Percentiles rank a stretch among this genome's conserved stretches.
These are phyloP conservation scores for Ecliptopera silaceata DNA, from an alignment of 2,888 invertebrate species.

Conservation along the genomic window DNA sequence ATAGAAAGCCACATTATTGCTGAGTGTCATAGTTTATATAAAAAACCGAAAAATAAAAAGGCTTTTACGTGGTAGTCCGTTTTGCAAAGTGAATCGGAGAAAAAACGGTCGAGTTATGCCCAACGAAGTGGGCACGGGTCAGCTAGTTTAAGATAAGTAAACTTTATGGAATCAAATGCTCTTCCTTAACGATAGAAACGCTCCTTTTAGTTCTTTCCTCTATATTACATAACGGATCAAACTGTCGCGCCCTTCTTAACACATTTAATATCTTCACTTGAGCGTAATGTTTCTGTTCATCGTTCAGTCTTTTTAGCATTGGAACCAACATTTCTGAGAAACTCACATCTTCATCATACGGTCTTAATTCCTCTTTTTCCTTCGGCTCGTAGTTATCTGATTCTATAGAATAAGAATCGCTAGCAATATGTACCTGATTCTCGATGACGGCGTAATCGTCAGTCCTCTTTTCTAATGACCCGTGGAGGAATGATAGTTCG, in stretches of 20 bases:
- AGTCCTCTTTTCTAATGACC: constrained; percentile 2
- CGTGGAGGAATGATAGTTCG: constrained; percentile 16
- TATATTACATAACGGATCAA: constrained; percentile 10
- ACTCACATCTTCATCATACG: constrained; percentile 25
- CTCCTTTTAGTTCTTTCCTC: not conserved
- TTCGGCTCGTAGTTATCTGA: constrained; percentile 5
- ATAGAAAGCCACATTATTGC: no score
- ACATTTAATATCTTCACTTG: constrained; percentile 24
- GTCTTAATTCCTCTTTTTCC: constrained; percentile 2
- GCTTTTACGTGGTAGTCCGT: no score
- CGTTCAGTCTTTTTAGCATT: constrained; percentile 26
- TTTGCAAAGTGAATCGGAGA: no score
- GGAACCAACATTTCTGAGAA: constrained; percentile 30
- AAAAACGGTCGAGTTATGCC: no score
- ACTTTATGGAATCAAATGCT: not conserved
- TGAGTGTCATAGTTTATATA: no score
- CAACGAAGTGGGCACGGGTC: no score
- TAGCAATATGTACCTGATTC: constrained; percentile 1
- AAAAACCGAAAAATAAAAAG: no score
- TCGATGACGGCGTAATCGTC: not conserved
- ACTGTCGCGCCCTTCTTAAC: constrained; percentile 11
- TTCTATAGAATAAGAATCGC: constrained; percentile 16
- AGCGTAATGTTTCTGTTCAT: constrained; percentile 29
- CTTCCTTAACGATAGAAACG: constrained; percentile 14
- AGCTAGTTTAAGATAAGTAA: no score